Evolutionary conservation across 2,888 invertebrate species (phyloP), one percentile per base, ranked within the genome.

Genomic region (Heteropelma amictum): DNA sequence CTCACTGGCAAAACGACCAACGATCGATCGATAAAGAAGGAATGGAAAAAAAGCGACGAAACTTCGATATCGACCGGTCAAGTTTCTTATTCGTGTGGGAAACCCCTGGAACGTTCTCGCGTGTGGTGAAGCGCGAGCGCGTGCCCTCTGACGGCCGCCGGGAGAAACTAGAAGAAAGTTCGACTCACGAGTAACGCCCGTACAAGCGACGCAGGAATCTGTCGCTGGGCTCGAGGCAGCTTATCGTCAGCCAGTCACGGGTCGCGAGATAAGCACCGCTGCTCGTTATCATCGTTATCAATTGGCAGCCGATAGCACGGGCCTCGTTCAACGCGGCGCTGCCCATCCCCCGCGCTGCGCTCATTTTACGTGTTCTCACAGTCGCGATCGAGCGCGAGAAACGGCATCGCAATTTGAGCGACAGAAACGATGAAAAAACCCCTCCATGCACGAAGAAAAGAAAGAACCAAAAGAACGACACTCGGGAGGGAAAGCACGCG

Each of bases 211-310:
- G 80, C 38, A 80, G 77, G 21, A 76, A 81, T 49, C 42, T 76
- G 28, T 80, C 80, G 64, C 82, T 61, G 17, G 88, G 86, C 14
- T 74, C 77, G 71, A 80, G 85, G 63, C 84, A 86, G 77, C 86
- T 80, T 58, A 81, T 81, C 56, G 69, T 79, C 8, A 88, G 78
- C 86, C 88, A 88, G 75, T 88, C 88, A 72, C 88, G 88, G 54
- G 81, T 81, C 14, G 80, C 68, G 72, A 88, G 75, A 77, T 89
- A 88, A 72, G 82, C 82, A 76, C 83, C 85, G 83, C 85, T 87
- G 77, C 88, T 89, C 38, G 89, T 88, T 72, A 88, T 79, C 54
- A 87, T 80, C 45, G 88, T 89, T 81, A 88, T 83, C 69, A 88
- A 77, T 78, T 83, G 83, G 82, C 88, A 89, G 47, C 87, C 85